A percentile compares a stretch with the other conserved stretches of the same genome.
phyloP scores from a whole-genome alignment of 2,888 invertebrate genomes.

The Cephus nigrinus region DNA sequence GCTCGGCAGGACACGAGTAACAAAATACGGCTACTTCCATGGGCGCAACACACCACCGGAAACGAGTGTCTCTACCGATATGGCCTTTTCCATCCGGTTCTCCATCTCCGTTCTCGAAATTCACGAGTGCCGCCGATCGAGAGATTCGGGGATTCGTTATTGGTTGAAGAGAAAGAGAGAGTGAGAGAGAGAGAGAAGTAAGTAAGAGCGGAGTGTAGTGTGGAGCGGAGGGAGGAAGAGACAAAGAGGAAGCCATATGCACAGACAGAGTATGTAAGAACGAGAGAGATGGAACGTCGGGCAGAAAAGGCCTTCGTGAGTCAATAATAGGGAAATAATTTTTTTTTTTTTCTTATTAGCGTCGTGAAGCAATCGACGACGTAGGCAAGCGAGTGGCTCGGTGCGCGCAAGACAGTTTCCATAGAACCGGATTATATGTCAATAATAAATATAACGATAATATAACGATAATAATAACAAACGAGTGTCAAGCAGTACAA shows the following conservation, averaged over 20 bases:
- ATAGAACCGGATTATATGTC: conserved; percentile 1
- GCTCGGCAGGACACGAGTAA: neutral
- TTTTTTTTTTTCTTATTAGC: neutral
- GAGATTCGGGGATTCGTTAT: neutral
- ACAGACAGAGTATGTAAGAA: neutral
- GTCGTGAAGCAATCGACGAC: neutral
- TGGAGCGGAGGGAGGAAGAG: neutral
- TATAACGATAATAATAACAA: conserved; percentile 41
- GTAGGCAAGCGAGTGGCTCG: conserved; percentile 56
- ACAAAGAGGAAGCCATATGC: neutral
- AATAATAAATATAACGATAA: conserved; percentile 15
- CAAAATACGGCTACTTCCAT: neutral
- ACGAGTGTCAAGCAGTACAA: conserved; percentile 47
- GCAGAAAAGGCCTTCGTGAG: neutral
- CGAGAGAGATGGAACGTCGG: neutral
- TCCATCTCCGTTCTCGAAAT: neutral
- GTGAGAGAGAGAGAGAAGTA: neutral
- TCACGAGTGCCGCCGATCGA: neutral
- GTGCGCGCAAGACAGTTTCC: conserved; percentile 51
- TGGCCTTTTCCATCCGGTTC: neutral
- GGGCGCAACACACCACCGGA: neutral
- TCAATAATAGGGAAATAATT: neutral
- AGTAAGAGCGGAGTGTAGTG: neutral
- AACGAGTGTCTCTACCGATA: neutral
- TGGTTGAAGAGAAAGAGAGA: too few relatives aligned